phyloP scores from a whole-genome alignment of 2,888 invertebrate species.

The Glaucopsyche alexis region DNA sequence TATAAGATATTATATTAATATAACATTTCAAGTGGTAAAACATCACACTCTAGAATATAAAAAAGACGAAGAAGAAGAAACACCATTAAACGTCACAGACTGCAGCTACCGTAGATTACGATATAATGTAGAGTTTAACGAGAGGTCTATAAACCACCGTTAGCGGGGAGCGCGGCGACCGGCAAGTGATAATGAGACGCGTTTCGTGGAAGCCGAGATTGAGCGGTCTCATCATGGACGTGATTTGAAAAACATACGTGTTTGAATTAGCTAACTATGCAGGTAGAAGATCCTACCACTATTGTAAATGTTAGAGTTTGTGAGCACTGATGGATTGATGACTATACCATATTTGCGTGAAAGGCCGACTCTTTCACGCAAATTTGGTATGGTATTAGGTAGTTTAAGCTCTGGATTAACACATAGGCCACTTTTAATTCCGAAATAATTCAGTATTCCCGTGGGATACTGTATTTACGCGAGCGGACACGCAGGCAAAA shows the following conservation, averaged over 20 bases:
- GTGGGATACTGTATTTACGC: too few relatives aligned
- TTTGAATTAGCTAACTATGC: neutral
- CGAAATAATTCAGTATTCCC: too few relatives aligned
- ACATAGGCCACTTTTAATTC: too few relatives aligned
- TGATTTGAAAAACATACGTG: neutral
- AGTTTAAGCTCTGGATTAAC: too few relatives aligned
- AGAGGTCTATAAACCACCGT: conserved; percentile 10
- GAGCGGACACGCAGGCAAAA: too few relatives aligned
- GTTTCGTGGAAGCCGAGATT: neutral
- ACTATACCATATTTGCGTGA: too few relatives aligned
- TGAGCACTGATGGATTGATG: too few relatives aligned
- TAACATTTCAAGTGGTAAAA: neutral
- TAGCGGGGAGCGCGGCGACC: neutral
- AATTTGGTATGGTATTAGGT: too few relatives aligned
- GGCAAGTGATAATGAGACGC: conserved; percentile 5
- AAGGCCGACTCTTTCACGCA: too few relatives aligned
- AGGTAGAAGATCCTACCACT: too few relatives aligned
- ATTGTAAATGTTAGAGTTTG: too few relatives aligned
- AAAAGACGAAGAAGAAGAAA: neutral
- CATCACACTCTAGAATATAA: neutral
- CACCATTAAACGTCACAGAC: neutral
- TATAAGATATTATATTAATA: too few relatives aligned
- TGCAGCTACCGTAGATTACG: conserved; percentile 9
- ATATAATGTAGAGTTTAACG: neutral
- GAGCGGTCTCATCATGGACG: neutral